Conservation (phyloP, 2,888 invertebrate genomes). For the Erebia palarica region DNA sequence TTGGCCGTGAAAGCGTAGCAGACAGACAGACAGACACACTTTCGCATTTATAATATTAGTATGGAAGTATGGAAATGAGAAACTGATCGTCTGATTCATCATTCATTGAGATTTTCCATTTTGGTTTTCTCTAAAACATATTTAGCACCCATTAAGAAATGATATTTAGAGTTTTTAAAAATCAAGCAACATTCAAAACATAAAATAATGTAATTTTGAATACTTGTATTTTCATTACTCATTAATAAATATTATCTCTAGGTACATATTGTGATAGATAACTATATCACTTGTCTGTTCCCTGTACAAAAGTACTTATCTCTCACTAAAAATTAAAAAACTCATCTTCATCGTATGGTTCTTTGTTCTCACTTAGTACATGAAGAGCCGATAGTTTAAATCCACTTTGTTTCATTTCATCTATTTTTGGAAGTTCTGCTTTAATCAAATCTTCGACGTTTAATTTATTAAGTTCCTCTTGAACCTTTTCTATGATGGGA, state of each 20-base stretch:
- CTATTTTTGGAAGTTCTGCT: slow-evolving; percentile 86
- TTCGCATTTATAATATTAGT: too few relatives aligned
- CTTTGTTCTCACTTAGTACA: slow-evolving; percentile 46
- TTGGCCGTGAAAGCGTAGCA: too few relatives aligned
- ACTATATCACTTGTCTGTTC: neutral
- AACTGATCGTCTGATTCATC: too few relatives aligned
- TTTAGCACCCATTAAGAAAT: too few relatives aligned
- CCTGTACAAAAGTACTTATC: neutral
- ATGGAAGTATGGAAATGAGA: too few relatives aligned
- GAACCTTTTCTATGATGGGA: slow-evolving; percentile 87
- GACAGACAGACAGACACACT: too few relatives aligned
- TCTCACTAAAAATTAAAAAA: slow-evolving; percentile 71
- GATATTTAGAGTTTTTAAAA: too few relatives aligned
- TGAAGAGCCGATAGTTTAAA: slow-evolving; percentile 71
- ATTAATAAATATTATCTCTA: neutral
- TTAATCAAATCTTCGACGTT: slow-evolving; percentile 89
- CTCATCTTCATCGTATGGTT: slow-evolving; percentile 69
- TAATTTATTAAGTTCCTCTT: slow-evolving; percentile 87
- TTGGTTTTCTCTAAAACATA: too few relatives aligned
- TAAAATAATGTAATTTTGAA: too few relatives aligned
- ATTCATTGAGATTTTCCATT: too few relatives aligned
- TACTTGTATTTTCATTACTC: too few relatives aligned
- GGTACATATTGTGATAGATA: neutral
- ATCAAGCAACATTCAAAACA: too few relatives aligned
- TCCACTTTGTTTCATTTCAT: slow-evolving; percentile 79